Evolutionary conservation across 92 coral and sea anemone genomes (phyloP), one percentile per base, ranked within the genome.

Genomic region (Ricordea florida): DNA sequence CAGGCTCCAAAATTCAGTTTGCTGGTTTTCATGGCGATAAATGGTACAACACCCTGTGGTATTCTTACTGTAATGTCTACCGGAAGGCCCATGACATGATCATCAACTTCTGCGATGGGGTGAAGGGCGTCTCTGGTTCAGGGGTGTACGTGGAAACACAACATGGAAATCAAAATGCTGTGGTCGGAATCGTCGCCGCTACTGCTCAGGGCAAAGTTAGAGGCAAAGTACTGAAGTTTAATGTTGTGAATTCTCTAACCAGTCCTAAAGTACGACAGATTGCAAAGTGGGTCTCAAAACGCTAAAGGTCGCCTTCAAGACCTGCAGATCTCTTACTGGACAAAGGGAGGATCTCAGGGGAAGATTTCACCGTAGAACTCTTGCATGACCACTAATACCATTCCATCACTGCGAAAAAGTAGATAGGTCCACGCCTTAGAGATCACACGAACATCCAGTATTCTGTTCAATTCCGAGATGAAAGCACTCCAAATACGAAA

Each of bases 11-110:
- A 58, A 76, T 91, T 80, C 87, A 79, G 47, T 87, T 91, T 49
- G 83, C 87, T 51, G 93, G 97, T 22, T 87, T 91, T 73, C 97
- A 88, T 36, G 79, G 93, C 33, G 97, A 91, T 72, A 91, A 91
- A 84, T 66, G 76, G 74, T 55, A 17, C 55, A 87, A 91, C 46
- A 50, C 97, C 7, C 72, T 91, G 86, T 91, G 97, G 97, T 43
- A 57, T 59, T 71, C 92, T 3, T 81, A 52, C 22, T 91, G 97
- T 50, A 47, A 5, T 29, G 85, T 83, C 14, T 62, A 27, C 44
- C 66, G 28, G 31, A 63, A 72, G 53, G 62, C 76, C 40, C 53
- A 38, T 15, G 97, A 87, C 41, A 85, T 61, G 85, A 64, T 82
- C 14, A 41, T 91, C 20, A 91, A 82, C 53, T 62, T 65, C 67